These are phyloP conservation scores for Helostoma temminkii DNA, from an alignment of 2,797 vertebrate species.

Conservation along the genomic window DNA sequence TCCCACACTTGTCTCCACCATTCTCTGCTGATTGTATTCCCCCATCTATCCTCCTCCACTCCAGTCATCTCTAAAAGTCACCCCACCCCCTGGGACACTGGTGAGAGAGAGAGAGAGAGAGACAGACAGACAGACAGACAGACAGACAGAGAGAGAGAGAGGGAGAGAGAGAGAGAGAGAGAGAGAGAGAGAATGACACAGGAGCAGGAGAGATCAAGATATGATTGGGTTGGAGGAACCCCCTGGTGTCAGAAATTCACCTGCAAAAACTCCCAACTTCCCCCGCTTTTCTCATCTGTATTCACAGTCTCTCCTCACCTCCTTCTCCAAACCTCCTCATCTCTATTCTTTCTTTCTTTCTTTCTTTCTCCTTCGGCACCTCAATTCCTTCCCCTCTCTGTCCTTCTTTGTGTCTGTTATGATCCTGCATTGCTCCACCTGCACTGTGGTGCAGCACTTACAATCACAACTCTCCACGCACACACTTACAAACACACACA, in stretches of 20 bases:
- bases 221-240: constrained; percentile 80
- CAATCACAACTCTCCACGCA: constrained; percentile 71
- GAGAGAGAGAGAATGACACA: constrained; percentile 47
- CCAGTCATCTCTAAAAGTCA: constrained; percentile 76
- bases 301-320: constrained; percentile 75
- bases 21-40: constrained; percentile 66
- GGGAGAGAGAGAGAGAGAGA: constrained; percentile 22
- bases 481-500: constrained; percentile 48
- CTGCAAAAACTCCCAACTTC: constrained; percentile 80
- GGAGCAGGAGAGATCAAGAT: constrained; percentile 60
- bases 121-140: constrained; percentile 24
- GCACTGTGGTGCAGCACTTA: constrained; percentile 79
- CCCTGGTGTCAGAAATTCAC: constrained; percentile 83
- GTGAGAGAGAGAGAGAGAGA: constrained; percentile 39
- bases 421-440: constrained; percentile 82
- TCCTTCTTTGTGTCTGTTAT: constrained; percentile 75
- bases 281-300: constrained; percentile 84
- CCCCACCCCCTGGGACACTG: constrained; percentile 65
- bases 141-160: constrained; percentile 24
- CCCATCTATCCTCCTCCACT: constrained; percentile 69
- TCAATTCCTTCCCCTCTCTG: constrained; percentile 54
- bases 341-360: constrained; percentile 42
- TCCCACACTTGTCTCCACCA: constrained; percentile 52
- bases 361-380: constrained; percentile 40
- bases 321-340: constrained; percentile 71